These are phyloP conservation scores for Tipula vernalis DNA, from an alignment of 2,888 invertebrate genomes.

Conservation along the genomic window DNA sequence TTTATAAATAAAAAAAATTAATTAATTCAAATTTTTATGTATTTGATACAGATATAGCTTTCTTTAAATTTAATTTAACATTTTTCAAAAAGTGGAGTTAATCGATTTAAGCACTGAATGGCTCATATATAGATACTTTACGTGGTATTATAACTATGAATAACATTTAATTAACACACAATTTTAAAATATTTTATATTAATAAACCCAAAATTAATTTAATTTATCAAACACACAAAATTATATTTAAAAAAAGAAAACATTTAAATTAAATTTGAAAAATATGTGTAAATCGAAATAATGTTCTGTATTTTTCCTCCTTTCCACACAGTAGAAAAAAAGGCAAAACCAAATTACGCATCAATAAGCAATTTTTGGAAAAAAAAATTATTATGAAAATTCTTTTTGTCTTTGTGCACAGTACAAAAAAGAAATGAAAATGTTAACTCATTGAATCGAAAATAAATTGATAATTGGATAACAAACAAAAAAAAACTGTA, in stretches of 20 bases:
- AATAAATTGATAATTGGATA: background rate
- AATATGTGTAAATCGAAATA: background rate
- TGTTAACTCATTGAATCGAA: background rate
- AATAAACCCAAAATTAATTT: background rate
- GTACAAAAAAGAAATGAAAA: background rate
- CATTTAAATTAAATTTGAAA: background rate
- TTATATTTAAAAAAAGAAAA: background rate
- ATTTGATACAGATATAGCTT: no score
- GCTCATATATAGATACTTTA: no score
- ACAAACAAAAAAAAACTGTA: background rate
- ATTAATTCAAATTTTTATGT: no score
- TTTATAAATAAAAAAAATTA: no score
- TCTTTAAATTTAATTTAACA: no score
- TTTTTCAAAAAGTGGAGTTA: no score
- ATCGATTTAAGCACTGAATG: no score
- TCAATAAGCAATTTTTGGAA: background rate
- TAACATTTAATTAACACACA: background rate
- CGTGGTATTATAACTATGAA: no score
- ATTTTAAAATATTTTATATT: background rate
- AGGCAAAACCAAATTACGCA: background rate
- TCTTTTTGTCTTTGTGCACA: background rate
- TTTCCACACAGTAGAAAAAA: background rate
- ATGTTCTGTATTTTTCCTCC: background rate
- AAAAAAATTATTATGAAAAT: background rate
- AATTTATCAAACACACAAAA: background rate